A percentile compares a stretch with the other conserved stretches of the same genome.
phyloP scores from a whole-genome alignment of 2,113 vertebrate species.

The Dryoscopus gambensis region DNA sequence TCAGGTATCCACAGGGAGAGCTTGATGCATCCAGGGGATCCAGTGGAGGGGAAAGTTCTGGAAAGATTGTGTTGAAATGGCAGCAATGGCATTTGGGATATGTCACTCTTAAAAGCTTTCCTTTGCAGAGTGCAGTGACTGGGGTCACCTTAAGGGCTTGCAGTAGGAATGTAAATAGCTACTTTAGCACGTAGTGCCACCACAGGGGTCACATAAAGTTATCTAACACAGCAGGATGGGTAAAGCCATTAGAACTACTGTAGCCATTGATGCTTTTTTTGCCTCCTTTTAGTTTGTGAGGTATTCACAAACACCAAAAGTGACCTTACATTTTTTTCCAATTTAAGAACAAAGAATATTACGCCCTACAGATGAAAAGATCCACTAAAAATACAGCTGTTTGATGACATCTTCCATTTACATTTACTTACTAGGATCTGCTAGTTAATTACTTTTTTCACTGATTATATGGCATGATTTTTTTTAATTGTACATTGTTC shows the following conservation, averaged over 20 bases:
- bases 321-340: background rate
- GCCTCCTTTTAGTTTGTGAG: background rate
- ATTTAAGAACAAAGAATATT: background rate
- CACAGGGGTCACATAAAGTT: background rate
- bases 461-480: background rate
- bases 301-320: background rate
- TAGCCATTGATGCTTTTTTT: background rate
- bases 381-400: background rate
- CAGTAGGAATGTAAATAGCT: background rate
- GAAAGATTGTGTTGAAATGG: background rate
- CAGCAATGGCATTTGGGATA: background rate
- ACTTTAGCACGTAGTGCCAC: background rate
- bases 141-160: background rate
- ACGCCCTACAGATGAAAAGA: background rate
- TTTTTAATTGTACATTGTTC: background rate
- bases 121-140: background rate
- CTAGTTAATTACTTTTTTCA: background rate
- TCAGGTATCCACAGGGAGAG: background rate
- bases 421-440: background rate
- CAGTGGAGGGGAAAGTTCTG: background rate
- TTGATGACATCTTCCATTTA: background rate
- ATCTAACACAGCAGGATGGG: background rate
- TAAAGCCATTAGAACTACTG: background rate
- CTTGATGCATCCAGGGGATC: background rate
- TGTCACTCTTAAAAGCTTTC: background rate